Base-by-base conservation (phyloP, 2,113 vertebrate genomes). In the Halichoeres trimaculatus region DNA sequence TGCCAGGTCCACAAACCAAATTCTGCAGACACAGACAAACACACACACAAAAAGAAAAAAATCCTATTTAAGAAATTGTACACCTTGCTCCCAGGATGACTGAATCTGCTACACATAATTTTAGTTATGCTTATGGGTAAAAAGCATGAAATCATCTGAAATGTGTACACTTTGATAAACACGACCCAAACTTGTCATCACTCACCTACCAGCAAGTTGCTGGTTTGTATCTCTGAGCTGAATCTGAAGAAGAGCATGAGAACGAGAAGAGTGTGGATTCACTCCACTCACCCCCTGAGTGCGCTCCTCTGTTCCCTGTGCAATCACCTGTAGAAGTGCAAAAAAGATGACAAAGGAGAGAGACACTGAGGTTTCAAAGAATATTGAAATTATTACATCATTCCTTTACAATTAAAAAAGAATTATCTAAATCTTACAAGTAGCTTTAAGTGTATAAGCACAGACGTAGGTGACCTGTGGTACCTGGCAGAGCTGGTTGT, bases 1-100 rank as follows among this genome's bases (percentile, higher is more conserved):
- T 83, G 97, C 97, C 91, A 98, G 91, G 85, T 98, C 97, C 88
- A 98, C 95, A 85, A 98, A 98, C 62, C 95, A 97, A 88, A 98
- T 96, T 89, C 97, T 98, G 30, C 17, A 74, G 3, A 24, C 30
- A 83, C 5, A 81, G 3, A 30, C 16, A 61, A 36, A 53, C 26
- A 64, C 14, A 58, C 52, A 69, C 34, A 40, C 23, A 70, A 12
- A 45, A 16, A 10, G 11, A 5, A 14, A 45, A 3, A 30, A 4
- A 30, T 30, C 30, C 16, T 4, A 17, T 3, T 41, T 16, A 41
- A 13, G 14, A 41, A 1, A 41, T 41, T 16, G 12, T 14, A 41
- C 40, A 41, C 14, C 40, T n/a, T n/a, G n/a, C n/a, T n/a, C 12
- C 12, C 5, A 41, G 14, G 16, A 7, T 19, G 14, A 45, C 16